A percentile compares a stretch with the other conserved stretches of the same genome.
Conservation (phyloP, 1,140 invertebrate genomes). For the Myzus persicae region DNA sequence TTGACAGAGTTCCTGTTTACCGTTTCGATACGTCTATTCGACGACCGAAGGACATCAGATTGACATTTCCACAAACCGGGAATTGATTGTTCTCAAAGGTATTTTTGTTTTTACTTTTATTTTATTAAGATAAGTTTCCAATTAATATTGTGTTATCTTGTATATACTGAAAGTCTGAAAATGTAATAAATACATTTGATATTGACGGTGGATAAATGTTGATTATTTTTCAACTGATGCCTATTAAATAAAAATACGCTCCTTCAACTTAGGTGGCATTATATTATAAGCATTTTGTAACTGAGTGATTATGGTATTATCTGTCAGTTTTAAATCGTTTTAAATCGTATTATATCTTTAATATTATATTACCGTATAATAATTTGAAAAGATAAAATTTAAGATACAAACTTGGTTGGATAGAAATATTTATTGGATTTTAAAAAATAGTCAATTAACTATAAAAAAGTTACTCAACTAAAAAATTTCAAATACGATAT, state of each 20-base stretch:
- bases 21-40: background rate
- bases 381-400: too few species aligned
- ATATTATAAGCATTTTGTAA: background rate
- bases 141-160: background rate
- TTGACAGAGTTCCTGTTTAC: conserved; percentile 28
- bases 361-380: background rate
- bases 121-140: conserved; percentile 24
- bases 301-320: background rate
- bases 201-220: background rate
- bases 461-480: background rate
- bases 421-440: background rate
- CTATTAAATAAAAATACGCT: background rate
- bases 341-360: too few species aligned
- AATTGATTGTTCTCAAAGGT: conserved; percentile 36
- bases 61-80: background rate
- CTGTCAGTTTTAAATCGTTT: background rate
- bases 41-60: background rate
- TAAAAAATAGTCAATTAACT: background rate
- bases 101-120: conserved; percentile 31
- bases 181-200: background rate
- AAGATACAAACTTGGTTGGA: background rate
- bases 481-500: background rate
- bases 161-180: background rate
- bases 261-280: background rate
- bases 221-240: background rate